phyloP scores from a whole-genome alignment of 2,888 invertebrate genomes.

The Synanthedon myopaeformis region DNA sequence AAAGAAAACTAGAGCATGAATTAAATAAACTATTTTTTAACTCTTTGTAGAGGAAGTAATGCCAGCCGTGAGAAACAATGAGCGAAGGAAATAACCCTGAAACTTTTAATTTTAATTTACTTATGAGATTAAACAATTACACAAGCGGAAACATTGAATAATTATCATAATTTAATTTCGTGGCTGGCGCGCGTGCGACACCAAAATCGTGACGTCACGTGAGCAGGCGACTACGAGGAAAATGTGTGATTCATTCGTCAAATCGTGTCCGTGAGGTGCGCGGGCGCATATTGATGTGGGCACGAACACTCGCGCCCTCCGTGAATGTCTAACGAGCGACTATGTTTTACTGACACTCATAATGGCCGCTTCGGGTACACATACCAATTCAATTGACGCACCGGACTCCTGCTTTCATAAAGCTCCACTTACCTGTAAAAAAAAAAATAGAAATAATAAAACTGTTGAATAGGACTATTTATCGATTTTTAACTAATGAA shows the following conservation, averaged over 20 bases:
- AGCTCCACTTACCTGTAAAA: slow-evolving; percentile 7
- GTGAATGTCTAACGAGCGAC: slow-evolving; percentile 43
- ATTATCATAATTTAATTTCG: slow-evolving; percentile 44
- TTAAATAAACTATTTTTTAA: too few relatives aligned
- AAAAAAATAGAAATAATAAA: background rate
- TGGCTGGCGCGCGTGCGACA: slow-evolving; percentile 54
- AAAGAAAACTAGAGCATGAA: too few relatives aligned
- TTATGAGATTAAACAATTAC: slow-evolving; percentile 16
- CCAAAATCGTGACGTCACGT: slow-evolving; percentile 63
- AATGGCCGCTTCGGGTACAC: slow-evolving; percentile 17
- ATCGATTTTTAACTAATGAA: too few relatives aligned
- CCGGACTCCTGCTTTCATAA: slow-evolving; percentile 16
- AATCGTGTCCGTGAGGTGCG: slow-evolving; percentile 51
- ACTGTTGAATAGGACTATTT: background rate
- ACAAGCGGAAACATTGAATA: slow-evolving; percentile 39
- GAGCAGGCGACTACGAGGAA: slow-evolving; percentile 28
- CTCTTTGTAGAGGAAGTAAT: too few relatives aligned
- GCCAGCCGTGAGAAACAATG: too few relatives aligned
- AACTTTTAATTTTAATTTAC: too few relatives aligned
- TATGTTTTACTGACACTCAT: slow-evolving; percentile 39
- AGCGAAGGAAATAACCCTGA: too few relatives aligned
- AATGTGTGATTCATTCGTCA: slow-evolving; percentile 59
- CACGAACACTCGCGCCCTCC: slow-evolving; percentile 32
- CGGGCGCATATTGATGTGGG: slow-evolving; percentile 60
- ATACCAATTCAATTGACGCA: slow-evolving; percentile 13